Evolutionary conservation across 2,113 vertebrate species (phyloP).

Genomic region (Siphamia tubifer): DNA sequence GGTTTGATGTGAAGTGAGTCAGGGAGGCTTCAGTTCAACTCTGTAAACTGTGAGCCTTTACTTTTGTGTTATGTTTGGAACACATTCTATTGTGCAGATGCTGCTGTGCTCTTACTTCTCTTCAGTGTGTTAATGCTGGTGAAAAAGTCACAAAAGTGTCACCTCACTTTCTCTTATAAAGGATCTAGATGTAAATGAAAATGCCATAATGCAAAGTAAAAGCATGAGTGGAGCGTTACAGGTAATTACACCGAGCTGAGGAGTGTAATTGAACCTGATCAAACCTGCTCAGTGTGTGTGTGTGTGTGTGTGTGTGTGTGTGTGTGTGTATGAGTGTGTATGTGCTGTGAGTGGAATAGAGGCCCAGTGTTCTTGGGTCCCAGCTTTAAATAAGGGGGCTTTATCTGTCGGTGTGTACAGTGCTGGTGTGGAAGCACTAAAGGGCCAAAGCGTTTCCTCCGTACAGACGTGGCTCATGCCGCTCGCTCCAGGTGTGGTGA

Average conservation of each 20-base stretch:
- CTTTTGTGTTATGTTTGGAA: neutral
- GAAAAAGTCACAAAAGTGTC: neutral
- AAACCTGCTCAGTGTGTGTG: slow-evolving; percentile 34
- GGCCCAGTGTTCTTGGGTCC: slow-evolving; percentile 66
- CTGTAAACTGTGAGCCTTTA: neutral
- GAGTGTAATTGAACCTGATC: slow-evolving; percentile 67
- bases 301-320: too few relatives aligned
- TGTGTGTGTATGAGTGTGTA: slow-evolving; percentile 8
- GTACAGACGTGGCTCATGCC: slow-evolving; percentile 37
- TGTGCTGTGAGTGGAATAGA: slow-evolving; percentile 55
- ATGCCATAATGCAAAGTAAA: slow-evolving; percentile 54
- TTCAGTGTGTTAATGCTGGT: neutral
- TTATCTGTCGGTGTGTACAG: slow-evolving; percentile 60
- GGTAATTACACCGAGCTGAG: slow-evolving; percentile 50
- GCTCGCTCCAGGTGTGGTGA: slow-evolving; percentile 65
- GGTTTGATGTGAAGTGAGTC: neutral
- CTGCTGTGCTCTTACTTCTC: neutral
- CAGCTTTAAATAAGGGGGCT: slow-evolving; percentile 65
- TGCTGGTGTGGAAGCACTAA: slow-evolving; percentile 52
- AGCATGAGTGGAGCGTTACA: slow-evolving; percentile 45
- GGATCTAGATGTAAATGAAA: slow-evolving; percentile 43
- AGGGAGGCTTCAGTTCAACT: neutral
- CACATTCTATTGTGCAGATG: neutral
- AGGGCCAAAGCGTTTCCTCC: slow-evolving; percentile 53
- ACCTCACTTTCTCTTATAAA: slow-evolving; percentile 14